These are phyloP conservation scores for Cheilosia urbana DNA, from an alignment of 2,888 invertebrate species.

Conservation along the genomic window DNA sequence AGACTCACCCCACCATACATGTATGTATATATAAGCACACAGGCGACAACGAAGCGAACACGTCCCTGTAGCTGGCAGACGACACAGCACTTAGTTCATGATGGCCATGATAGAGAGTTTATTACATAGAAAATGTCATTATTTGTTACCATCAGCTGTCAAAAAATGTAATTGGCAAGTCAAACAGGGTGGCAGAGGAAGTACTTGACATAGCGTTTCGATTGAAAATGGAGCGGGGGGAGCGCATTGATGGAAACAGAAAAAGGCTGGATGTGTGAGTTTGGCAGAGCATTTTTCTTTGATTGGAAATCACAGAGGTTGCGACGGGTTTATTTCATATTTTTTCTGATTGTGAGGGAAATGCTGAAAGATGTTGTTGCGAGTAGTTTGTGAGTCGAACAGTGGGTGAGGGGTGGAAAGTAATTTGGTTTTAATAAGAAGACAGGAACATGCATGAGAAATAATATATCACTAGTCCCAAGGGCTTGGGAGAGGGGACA, in stretches of 20 bases:
- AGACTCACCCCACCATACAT: conserved; percentile 32
- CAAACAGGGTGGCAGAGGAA: conserved; percentile 80
- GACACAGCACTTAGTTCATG: conserved; percentile 35
- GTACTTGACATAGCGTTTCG: conserved; percentile 51
- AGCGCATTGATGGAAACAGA: too few relatives aligned
- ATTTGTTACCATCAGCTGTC: conserved; percentile 86
- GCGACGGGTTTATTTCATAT: neutral
- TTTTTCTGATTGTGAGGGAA: neutral
- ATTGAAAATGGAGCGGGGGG: neutral
- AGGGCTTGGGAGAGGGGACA: too few relatives aligned
- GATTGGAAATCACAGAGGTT: conserved; percentile 7
- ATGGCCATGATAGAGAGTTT: conserved; percentile 60
- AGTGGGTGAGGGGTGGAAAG: neutral
- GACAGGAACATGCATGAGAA: too few relatives aligned
- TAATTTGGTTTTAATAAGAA: neutral
- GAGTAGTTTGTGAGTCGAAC: neutral
- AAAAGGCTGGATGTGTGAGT: neutral
- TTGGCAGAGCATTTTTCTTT: neutral
- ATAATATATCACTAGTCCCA: too few relatives aligned
- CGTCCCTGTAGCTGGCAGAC: conserved; percentile 39
- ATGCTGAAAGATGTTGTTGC: neutral
- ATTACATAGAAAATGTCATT: conserved; percentile 82
- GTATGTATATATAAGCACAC: conserved; percentile 26
- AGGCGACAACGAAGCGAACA: conserved; percentile 27
- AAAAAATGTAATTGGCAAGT: conserved; percentile 85